Base-by-base conservation (phyloP, 2,113 vertebrate species). In the Actinemys pallida region DNA sequence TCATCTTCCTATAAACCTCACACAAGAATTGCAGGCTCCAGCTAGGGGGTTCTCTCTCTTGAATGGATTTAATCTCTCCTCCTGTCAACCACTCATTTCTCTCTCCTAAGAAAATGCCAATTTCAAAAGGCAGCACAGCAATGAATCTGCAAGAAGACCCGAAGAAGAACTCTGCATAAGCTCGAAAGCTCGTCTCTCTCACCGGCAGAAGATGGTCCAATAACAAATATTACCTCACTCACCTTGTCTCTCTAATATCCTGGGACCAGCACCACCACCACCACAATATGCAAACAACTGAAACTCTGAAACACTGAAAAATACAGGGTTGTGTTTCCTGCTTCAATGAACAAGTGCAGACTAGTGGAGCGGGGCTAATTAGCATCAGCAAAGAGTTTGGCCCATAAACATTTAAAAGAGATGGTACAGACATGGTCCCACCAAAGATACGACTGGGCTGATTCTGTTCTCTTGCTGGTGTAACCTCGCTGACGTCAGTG, bases 41-140 rank as follows among this genome's bases (percentile, higher is more conserved):
- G 12, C 0, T 0, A 54, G 8, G 27, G 5, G 5, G 14, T 35
- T 89, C 13, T 8, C 59, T 75, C 6, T 31, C 5, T 69, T 49
- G 17, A 5, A 49, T 29, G 65, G 75, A 62, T 90, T 91, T 93
- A 49, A 7, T 62, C 14, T 69, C 75, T 57, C 69, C 31, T 56
- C 84, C 83, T 90, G 39, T n/a, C 45, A 85, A 31, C 19, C 50
- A 39, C 5, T 89, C 52, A 57, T 87, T 83, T 2, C 1, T 24
- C 19, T 86, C 22, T 27, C 11, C 47, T 14, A 42, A 54, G 62
- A 84, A 92, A 80, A 90, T 22, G 39, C 83, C 24, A 81, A n/a
- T 86, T 76, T n/a, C 22, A 14, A 81, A 93, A 91, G 42, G 52
- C 0, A 2, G 52, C 90, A 72, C 79, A 83, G 47, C 47, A 86